These are phyloP conservation scores for Dipodomys merriami DNA, from an alignment of 2,113 vertebrate species.

Conservation along the genomic window DNA sequence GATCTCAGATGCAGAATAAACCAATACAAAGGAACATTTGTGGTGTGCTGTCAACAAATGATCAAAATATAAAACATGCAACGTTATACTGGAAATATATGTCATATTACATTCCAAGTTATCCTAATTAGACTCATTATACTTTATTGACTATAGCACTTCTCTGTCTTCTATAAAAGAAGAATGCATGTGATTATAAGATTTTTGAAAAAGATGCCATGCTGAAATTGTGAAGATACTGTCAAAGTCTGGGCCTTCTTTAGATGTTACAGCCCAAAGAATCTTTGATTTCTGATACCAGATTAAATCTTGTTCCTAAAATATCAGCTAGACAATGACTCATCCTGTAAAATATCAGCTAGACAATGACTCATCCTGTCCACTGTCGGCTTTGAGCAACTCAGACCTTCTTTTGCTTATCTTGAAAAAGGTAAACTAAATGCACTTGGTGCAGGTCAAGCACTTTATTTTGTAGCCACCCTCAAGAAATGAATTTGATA, in stretches of 20 bases:
- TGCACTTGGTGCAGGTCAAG: not conserved
- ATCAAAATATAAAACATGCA: not conserved
- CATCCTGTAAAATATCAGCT: not conserved
- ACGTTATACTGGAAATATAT: conserved; percentile 49
- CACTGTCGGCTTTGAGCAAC: not conserved
- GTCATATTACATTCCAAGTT: not conserved
- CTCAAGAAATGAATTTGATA: conserved; percentile 22
- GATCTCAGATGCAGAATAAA: not conserved
- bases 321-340: not conserved
- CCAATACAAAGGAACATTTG: not conserved
- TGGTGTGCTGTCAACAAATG: not conserved
- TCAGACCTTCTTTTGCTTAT: not conserved
- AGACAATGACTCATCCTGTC: not conserved
- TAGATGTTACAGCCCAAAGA: not conserved
- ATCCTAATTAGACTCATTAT: not conserved
- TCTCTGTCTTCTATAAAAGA: conserved; percentile 20
- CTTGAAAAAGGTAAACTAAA: conserved; percentile 24
- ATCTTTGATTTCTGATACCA: not conserved
- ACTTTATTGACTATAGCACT: conserved; percentile 28
- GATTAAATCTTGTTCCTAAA: conserved; percentile 1
- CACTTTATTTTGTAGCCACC: not conserved
- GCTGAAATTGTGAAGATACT: not conserved
- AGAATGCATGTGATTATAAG: not conserved
- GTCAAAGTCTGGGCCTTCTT: conserved; percentile 6
- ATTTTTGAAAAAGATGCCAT: not conserved